Base-by-base conservation (phyloP, 2,888 invertebrate species). In the Lasioglossum figueresi region DNA sequence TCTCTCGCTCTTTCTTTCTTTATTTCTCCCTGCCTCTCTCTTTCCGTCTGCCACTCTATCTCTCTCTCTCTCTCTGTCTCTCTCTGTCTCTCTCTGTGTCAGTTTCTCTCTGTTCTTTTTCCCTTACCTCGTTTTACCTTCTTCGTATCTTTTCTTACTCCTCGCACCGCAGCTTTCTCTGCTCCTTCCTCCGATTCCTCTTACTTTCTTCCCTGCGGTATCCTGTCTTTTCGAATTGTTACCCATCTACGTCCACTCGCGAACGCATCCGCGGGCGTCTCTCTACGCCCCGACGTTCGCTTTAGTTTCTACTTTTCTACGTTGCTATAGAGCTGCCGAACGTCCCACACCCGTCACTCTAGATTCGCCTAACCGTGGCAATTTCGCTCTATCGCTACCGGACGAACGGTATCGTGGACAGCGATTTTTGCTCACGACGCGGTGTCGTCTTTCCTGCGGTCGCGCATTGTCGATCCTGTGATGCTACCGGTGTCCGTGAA, bases 231-330 rank as follows among this genome's bases (percentile, higher is more conserved):
- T 40, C 40, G 40, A n/a, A 70, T 40, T 74, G 56, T 75, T 72
- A 52, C 45, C 85, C 85, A 45, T 45, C 79, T 81, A 76, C 83
- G 66, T 82, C 66, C 74, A 31, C 37, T 72, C 74, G 71, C 56
- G 74, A 31, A 76, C 77, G 77, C 82, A 76, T 77, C 72, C 73
- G 74, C 77, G 80, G 71, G 77, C 83, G 74, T 80, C 76, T 82
- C 83, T 72, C 37, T 77, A 40, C 82, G 63, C 75, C 77, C 85
- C 84, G 83, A 85, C 63, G 31, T 84, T 85, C 87, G 91, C 87
- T 91, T 92, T 68, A 89, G 74, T 91, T 90, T 89, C 76, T 79
- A 59, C 59, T 23, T 82, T 86, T 89, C 76, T 78, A 63, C 63
- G 37, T 81, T 86, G 80, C 86, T 0, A 91, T 0, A 91, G 84